These are phyloP conservation scores for Actinia equina DNA, from an alignment of 64 coral and sea anemone species.

Conservation along the genomic window DNA sequence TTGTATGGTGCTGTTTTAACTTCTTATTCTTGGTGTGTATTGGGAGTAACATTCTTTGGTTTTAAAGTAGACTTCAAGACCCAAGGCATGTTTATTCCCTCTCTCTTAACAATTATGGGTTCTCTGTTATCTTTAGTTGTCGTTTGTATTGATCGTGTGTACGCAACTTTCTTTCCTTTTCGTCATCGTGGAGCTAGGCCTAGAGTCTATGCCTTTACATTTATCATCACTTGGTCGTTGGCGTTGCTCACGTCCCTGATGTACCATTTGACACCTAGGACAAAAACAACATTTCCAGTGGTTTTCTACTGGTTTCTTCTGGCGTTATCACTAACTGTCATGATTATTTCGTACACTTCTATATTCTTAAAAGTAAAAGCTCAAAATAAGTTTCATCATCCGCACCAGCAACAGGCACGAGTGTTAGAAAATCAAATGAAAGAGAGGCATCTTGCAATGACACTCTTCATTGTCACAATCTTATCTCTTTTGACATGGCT, in stretches of 20 bases:
- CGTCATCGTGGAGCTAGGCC: background rate
- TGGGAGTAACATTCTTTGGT: background rate
- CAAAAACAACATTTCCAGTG: too few relatives aligned
- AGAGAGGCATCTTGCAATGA: background rate
- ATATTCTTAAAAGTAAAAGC: too few relatives aligned
- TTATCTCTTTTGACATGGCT: background rate
- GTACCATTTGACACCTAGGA: background rate
- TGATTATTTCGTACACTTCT: background rate
- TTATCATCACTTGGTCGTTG: background rate
- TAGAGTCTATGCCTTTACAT: background rate
- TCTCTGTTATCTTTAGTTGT: background rate
- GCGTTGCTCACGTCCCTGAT: background rate
- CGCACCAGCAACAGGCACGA: too few relatives aligned
- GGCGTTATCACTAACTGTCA: background rate
- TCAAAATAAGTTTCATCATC: too few relatives aligned
- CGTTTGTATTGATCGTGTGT: background rate
- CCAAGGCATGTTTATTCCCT: too few relatives aligned
- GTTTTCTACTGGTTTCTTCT: background rate
- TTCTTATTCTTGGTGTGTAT: background rate
- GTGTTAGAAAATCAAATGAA: background rate
- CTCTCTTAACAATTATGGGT: background rate
- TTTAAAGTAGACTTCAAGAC: background rate
- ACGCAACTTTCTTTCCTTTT: conserved; percentile 6
- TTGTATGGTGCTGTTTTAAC: background rate
- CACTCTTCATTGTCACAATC: background rate